Base-by-base conservation (phyloP, 2,113 vertebrate genomes). In the Sander lucioperca region DNA sequence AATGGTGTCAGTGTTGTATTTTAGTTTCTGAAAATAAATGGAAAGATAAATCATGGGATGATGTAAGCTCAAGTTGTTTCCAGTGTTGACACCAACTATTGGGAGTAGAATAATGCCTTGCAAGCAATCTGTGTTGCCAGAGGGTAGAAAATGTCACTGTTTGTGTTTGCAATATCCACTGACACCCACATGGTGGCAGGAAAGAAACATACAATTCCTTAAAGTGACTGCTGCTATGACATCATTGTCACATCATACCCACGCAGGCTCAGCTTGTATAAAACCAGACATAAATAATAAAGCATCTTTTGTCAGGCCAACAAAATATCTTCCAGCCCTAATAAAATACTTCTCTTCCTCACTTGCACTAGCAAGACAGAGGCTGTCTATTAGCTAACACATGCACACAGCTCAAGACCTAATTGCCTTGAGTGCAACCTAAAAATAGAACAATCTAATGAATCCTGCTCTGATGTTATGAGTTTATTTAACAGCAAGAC, bases 181-280 rank as follows among this genome's bases (percentile, higher is more conserved):
- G 21, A 19, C 51, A 23, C 63, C 92, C 95, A 96, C 86, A 74
- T 65, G 93, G 91, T 93, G 95, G 92, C 91, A 93, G 91, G 72
- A 86, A 85, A 80, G 90, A 91, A 84, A 90, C 88, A 88, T 72
- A 36, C 30, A 73, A 82, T 74, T 69, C 11, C 43, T 76, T 73
- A 39, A 72, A 82, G 59, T 39, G 30, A 48, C 54, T 59, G 39
- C 62, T 54, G 25, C 73, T 33, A 62, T 79, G 86, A 86, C 84
- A 72, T 83, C 82, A 70, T 33, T 80, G 81, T 90, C 82, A 78
- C 70, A 70, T 88, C 78, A 50, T 79, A 83, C 80, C 79, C 83
- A 75, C 82, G 43, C 66, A 74, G 74, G 51, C 62, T 64, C 33
- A 71, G 80, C 87, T 81, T 86, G 72, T 69, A 86, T 76, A 88